Evolutionary conservation across 2,888 invertebrate genomes (phyloP), one percentile per base, ranked within the genome.

Genomic region (Cataglyphis rosenhaueri): DNA sequence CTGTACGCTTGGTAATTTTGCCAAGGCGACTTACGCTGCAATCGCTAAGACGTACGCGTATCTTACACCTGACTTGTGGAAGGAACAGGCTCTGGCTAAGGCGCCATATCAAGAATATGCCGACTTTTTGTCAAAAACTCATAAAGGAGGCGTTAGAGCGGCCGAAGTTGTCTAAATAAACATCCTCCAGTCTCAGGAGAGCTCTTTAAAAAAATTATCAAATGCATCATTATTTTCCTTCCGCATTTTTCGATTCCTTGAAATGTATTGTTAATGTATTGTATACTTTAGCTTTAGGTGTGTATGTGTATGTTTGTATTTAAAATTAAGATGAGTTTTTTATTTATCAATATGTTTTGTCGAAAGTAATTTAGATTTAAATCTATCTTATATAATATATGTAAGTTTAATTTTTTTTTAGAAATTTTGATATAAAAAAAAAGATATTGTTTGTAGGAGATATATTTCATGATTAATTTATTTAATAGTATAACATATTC

Each of bases 41-140:
- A 99, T 99, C 93, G 98, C 99, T 48, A 98, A 99, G 96, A 99
- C 99, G 38, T 99, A 99, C 93, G 98, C 99, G 9, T 99, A 99
- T 95, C 96, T 99, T 94, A 99, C 99, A 32, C 99, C 99, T 32
- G 99, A 99, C 95, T 96, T 99, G 94, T 99, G 99, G 99, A 98
- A 99, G 95, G 99, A 99, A 92, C 98, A 98, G 95, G 97, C 97
- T 84, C 95, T 99, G 92, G 97, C 96, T 85, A 98, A 98, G 95
- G 97, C 99, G 41, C 99, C 99, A 41, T 99, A 99, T 95, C 99
- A 99, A 93, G 98, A 98, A 95, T 98, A 97, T 95, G 98, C 99
- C 84, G 99, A 98, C 92, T 97, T 97, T 94, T 95, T 98, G 95
- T 96, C 96, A 21, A 97, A 97, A 93, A 96, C 96, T 87, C 96